Evolutionary conservation across 2,113 vertebrate genomes (phyloP).

Genomic region (Eira barbara): DNA sequence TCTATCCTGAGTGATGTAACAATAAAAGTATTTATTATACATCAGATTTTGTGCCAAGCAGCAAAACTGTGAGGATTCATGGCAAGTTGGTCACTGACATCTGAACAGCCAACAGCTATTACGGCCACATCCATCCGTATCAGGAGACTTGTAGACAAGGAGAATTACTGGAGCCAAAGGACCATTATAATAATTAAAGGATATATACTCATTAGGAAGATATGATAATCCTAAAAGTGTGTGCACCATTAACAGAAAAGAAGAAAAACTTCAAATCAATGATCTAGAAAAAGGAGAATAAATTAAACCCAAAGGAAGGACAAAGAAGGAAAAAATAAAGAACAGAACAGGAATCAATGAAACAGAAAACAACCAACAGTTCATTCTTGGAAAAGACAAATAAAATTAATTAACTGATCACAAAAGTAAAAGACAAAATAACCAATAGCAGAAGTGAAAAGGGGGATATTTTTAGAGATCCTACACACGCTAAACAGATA

Average conservation of each 20-base stretch:
- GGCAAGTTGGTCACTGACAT: background rate
- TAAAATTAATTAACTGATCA: background rate
- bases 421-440: conserved; percentile 17
- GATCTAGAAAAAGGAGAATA: background rate
- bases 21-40: background rate
- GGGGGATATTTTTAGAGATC: background rate
- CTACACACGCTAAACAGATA: background rate
- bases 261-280: background rate
- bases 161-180: background rate
- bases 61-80: background rate
- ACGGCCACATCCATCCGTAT: too few relatives aligned
- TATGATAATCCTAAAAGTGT: background rate
- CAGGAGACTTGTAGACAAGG: background rate
- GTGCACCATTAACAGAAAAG: background rate
- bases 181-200: background rate
- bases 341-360: background rate
- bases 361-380: background rate
- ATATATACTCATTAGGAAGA: background rate
- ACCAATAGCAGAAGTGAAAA: background rate
- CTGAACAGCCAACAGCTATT: background rate
- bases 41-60: background rate
- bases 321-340: background rate
- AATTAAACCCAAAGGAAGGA: background rate
- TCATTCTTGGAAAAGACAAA: background rate
- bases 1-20: background rate